A percentile compares a stretch with the other conserved stretches of the same genome.
Evolutionary conservation across 2,888 invertebrate species (phyloP).

Genomic region (Phragmatobia fuliginosa): DNA sequence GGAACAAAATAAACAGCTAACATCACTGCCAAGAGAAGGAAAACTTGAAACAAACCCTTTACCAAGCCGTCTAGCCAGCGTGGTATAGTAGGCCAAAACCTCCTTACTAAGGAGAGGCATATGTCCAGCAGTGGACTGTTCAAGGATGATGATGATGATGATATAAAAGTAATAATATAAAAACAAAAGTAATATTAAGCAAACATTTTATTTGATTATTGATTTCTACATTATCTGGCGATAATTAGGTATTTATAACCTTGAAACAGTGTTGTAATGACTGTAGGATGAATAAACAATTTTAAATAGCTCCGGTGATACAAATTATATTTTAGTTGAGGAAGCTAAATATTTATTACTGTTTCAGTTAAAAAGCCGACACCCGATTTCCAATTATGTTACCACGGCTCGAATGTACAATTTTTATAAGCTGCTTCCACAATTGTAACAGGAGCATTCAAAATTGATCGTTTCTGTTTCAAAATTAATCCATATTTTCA

Average conservation of each 20-base stretch:
- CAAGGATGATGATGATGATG: too few relatives aligned
- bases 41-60: too few relatives aligned
- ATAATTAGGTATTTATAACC: background rate
- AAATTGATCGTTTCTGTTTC: background rate
- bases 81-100: too few relatives aligned
- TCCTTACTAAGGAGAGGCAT: too few relatives aligned
- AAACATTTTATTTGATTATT: too few relatives aligned
- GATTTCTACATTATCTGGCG: too few relatives aligned
- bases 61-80: too few relatives aligned
- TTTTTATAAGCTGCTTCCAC: background rate
- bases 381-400: background rate
- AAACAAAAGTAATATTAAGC: too few relatives aligned
- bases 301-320: background rate
- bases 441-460: background rate
- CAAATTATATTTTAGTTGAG: background rate
- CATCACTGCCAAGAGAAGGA: too few relatives aligned
- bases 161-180: too few relatives aligned
- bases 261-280: background rate
- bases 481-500: background rate
- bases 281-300: background rate
- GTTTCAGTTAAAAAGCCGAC: background rate
- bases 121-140: too few relatives aligned
- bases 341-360: background rate
- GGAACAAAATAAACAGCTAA: too few relatives aligned
- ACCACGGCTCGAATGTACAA: background rate